phyloP scores from a whole-genome alignment of 2,888 invertebrate genomes.

The Helleia helle region DNA sequence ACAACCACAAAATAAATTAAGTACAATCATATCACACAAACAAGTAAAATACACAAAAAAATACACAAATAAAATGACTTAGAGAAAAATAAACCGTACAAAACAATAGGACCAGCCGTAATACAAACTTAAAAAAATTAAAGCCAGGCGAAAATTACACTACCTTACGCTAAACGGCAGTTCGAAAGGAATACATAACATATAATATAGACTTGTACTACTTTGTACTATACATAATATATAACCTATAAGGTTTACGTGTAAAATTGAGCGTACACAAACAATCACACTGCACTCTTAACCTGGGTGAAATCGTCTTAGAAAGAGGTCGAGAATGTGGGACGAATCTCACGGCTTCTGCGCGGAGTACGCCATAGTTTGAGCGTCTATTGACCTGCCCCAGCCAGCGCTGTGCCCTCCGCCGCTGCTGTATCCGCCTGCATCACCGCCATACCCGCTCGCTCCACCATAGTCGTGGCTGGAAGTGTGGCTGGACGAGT shows the following conservation, averaged over 20 bases:
- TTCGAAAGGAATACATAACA: neutral
- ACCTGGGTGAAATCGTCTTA: constrained; percentile 55
- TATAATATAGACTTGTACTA: neutral
- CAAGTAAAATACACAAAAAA: constrained; percentile 5
- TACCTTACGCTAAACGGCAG: neutral
- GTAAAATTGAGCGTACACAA: constrained; percentile 36
- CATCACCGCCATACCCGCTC: constrained; percentile 78
- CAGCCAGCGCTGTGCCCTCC: constrained; percentile 70
- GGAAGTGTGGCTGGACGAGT: constrained; percentile 79
- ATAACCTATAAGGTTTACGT: constrained; percentile 28
- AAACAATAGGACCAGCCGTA: constrained; percentile 9
- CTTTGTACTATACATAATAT: neutral
- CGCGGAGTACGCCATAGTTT: constrained; percentile 85
- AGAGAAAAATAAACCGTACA: constrained; percentile 11
- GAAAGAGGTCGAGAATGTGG: constrained; percentile 48
- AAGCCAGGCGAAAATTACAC: constrained; percentile 13
- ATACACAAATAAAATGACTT: constrained; percentile 13
- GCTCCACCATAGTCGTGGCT: constrained; percentile 78
- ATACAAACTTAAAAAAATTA: constrained; percentile 19
- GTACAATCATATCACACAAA: constrained; percentile 10
- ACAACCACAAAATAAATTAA: constrained; percentile 10
- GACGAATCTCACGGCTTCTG: constrained; percentile 72
- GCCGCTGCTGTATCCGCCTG: constrained; percentile 70
- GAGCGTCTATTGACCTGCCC: constrained; percentile 85
- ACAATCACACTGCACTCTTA: constrained; percentile 42